phyloP scores from a whole-genome alignment of 1,140 invertebrate genomes.

The Drosophila tropicalis region DNA sequence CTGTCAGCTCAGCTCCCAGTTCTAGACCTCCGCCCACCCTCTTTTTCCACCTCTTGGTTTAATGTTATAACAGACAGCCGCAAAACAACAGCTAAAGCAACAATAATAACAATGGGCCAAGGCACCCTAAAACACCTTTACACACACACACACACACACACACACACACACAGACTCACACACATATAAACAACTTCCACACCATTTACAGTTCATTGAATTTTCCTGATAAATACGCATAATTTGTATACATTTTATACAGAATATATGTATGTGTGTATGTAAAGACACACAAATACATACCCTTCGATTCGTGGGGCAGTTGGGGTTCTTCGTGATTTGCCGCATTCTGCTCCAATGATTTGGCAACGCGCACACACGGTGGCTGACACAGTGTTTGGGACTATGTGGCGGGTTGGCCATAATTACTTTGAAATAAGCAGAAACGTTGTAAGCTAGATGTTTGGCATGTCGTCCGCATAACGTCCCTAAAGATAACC shows the following conservation, averaged over 20 bases:
- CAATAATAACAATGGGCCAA: slow-evolving; percentile 34
- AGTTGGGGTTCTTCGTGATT: slow-evolving; percentile 55
- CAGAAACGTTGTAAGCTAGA: slow-evolving; percentile 57
- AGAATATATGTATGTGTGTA: too few species aligned
- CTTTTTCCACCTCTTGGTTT: slow-evolving; percentile 25
- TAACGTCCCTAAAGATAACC: slow-evolving; percentile 4
- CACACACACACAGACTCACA: slow-evolving; percentile 13
- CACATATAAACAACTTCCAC: slow-evolving; percentile 69
- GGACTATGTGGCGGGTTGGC: slow-evolving; percentile 26
- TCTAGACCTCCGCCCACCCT: slow-evolving; percentile 7
- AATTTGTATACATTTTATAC: slow-evolving; percentile 76
- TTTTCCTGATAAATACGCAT: slow-evolving; percentile 80
- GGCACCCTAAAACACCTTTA: slow-evolving; percentile 49
- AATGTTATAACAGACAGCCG: slow-evolving; percentile 74
- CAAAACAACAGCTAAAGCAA: slow-evolving; percentile 66
- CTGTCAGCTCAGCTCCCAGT: slow-evolving; percentile 21
- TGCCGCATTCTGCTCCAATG: slow-evolving; percentile 78
- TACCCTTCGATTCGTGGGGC: slow-evolving; percentile 20
- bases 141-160: slow-evolving; percentile 20
- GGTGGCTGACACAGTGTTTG: slow-evolving; percentile 37
- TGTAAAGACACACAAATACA: slow-evolving; percentile 23
- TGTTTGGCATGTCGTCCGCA: not conserved
- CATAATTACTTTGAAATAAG: slow-evolving; percentile 79
- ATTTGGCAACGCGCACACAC: slow-evolving; percentile 48
- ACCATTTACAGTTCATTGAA: slow-evolving; percentile 81